Conservation (phyloP, 1,140 invertebrate genomes). For the Ericerus pela region DNA sequence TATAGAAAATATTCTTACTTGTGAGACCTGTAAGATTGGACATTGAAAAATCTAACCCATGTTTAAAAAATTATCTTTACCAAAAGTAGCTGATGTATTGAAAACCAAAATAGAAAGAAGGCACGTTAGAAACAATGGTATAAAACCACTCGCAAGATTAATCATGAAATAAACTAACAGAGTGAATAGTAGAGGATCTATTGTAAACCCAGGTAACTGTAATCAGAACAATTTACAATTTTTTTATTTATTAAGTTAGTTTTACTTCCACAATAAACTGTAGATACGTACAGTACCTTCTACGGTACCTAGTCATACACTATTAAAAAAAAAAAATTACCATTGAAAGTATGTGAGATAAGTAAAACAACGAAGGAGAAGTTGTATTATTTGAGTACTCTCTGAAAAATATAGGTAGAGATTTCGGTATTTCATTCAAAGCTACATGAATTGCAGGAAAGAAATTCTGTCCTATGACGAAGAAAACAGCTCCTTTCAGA, state of each 20-base stretch:
- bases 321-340: conserved; percentile 35
- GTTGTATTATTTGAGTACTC: conserved; percentile 66
- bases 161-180: not conserved
- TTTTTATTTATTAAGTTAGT: not conserved
- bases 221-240: not conserved
- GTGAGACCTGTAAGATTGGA: no score
- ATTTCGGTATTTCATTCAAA: conserved; percentile 57
- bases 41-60: no score
- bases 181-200: not conserved
- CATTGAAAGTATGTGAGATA: conserved; percentile 55
- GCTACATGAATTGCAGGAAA: conserved; percentile 75
- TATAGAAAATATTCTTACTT: no score
- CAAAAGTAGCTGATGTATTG: not conserved
- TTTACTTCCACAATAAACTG: no score
- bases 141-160: not conserved
- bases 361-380: conserved; percentile 52
- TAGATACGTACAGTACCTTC: no score
- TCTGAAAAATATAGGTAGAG: conserved; percentile 57
- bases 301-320: no score
- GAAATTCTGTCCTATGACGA: conserved; percentile 72
- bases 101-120: not conserved
- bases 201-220: conserved; percentile 1
- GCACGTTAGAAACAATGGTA: not conserved
- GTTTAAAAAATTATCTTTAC: not conserved
- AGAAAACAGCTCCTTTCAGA: conserved; percentile 64